Evolutionary conservation across 2,888 invertebrate genomes (phyloP), one percentile per base, ranked within the genome.

Genomic region (Phytoseiulus persimilis): DNA sequence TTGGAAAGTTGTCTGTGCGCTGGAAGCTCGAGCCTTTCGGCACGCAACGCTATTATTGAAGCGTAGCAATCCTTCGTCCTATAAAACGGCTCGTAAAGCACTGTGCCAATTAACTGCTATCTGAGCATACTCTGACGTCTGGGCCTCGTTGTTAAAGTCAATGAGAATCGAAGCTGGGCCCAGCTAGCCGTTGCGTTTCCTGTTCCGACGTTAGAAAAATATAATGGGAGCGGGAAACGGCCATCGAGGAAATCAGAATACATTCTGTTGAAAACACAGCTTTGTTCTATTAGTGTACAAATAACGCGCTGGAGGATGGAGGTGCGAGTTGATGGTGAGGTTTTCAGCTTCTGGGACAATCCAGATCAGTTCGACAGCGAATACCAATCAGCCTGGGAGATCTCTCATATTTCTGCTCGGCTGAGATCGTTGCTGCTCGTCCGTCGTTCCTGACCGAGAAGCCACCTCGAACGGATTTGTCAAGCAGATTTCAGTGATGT

Each of bases 61-160:
- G 65, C 65, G 65, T 23, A 65, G 65, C 65, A 65, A 65, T 65
- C 18, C 65, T 28, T 65, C 9, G 65, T 65, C 65, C 65, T 65
- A 65, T 65, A 65, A 65, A 65, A 65, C 65, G 65, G 65, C 65
- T 65, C 65, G 65, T 65, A 65, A 65, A 65, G 65, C 65, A 65
- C 65, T 65, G 65, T 65, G 65, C 65, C 65, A 65, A 65, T 65
- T 65, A 65, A 65, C 23, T 65, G 65, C 65, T 65, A 65, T 65
- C 65, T 65, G 65, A 65, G 65, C 65, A 65, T 65, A 65, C 65
- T 65, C 65, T 65, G 65, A 65, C 18, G 65, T 65, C 18, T 65
- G 1, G 65, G 1, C 23, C 65, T 65, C 28, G 65, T 18, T 65
- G 65, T 65, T 65, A 65, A 65, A 65, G 65, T 65, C 65, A 65